Base-by-base conservation (phyloP, 1,140 invertebrate genomes). In the Anastrepha obliqua region DNA sequence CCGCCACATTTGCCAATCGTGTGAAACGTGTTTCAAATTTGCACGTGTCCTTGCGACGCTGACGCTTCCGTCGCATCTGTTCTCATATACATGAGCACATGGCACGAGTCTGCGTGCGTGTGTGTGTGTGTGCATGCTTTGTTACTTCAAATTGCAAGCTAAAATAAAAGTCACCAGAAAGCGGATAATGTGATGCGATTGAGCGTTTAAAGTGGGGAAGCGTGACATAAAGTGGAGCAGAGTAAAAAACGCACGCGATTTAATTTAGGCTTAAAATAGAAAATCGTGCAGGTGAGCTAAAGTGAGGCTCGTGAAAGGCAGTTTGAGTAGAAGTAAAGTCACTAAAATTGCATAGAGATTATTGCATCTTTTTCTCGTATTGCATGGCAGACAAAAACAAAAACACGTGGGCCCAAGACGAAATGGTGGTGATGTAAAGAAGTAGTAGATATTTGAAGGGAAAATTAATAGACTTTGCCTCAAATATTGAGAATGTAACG, bases 11-110 rank as follows among this genome's bases (percentile, higher is more conserved):
- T 47, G n/a, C 7, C 2, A 47, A 51, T 81, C 74, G 74, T 81
- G 74, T 81, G 74, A 81, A 81, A 81, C 74, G 74, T 81, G 74
- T 81, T 81, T 81, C 47, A 29, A 51, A 81, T 81, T 81, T 58
- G 74, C 74, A 81, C 74, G 74, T 81, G 74, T 81, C 74, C 74
- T 81, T 81, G 74, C 70, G 47, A 51, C 70, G 70, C 47, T 78
- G 17, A 58, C 51, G 74, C 74, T 81, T 55, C 74, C 17, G 7
- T 58, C 47, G 20, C 74, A 81, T 81, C 74, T 81, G 47, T 78
- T 78, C 51, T 78, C n/a, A 20, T 39, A 20, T 15, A 51, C 3
- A 29, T 29, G 29, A 29, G 39, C 47, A 51, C 74, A 20, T 55
- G 51, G 6, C 64, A n/a, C 17, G 74, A n/a, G 51, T 55, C 17